Percentiles rank a stretch among this genome's conserved stretches.
Conservation (phyloP, 2,888 invertebrate species). For the Acrocyrtus sp. region DNA sequence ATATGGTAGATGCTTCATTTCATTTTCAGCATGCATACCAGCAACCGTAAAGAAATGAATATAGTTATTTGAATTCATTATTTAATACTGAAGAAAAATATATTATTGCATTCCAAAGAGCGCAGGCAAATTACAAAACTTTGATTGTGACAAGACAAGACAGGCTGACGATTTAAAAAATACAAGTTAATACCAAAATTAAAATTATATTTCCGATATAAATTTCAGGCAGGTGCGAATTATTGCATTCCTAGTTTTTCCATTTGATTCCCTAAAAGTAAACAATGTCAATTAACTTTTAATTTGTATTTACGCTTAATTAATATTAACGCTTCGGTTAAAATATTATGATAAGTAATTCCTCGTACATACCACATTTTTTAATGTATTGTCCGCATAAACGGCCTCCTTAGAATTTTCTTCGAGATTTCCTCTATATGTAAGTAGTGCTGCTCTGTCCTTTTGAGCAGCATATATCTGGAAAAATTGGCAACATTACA, state of each 20-base stretch:
- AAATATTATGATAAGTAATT: not conserved
- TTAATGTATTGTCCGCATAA: conserved; percentile 77
- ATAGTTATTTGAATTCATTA: no score
- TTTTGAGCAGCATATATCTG: conserved; percentile 71
- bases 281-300: conserved; percentile 12
- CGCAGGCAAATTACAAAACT: no score
- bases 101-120: no score
- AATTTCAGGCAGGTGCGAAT: no score
- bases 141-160: no score
- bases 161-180: no score
- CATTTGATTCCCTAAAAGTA: conserved; percentile 69
- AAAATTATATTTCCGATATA: no score
- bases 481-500: conserved; percentile 35
- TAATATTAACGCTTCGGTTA: not conserved
- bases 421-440: conserved; percentile 73
- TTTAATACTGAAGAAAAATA: no score
- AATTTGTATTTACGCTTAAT: not conserved
- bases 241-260: conserved; percentile 70
- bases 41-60: no score
- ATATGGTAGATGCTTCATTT: no score
- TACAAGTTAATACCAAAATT: no score
- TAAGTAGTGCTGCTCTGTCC: conserved; percentile 72
- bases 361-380: conserved; percentile 66
- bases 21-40: no score
- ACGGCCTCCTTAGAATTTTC: conserved; percentile 78